Base-by-base conservation (phyloP, 2,113 vertebrate genomes). In the Dicentrarchus labrax region DNA sequence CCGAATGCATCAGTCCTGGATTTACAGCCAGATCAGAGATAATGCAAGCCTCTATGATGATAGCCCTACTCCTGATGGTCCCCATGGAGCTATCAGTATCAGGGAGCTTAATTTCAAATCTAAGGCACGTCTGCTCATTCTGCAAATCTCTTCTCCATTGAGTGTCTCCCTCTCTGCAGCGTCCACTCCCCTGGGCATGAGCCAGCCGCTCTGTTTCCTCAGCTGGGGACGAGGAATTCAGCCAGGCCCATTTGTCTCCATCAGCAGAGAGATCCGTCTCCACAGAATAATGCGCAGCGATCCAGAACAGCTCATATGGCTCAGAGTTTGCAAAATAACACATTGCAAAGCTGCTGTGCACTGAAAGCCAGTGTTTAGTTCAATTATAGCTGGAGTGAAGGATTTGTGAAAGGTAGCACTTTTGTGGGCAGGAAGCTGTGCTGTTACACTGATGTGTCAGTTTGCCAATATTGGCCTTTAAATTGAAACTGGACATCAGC, bases 191-290 rank as follows among this genome's bases (percentile, higher is more conserved):
- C 57, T 53, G 77, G 76, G 75, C 47, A n/a, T 0, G 0, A 57
- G 83, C 67, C 90, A 89, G 72, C 60, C 10, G 19, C 75, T 65
- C 41, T 77, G 71, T 84, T 87, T 82, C 80, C 75, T 82, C 83
- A 86, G 85, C 88, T 77, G 83, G 70, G 69, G 57, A 86, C 1
- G 21, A 45, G 50, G 51, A 86, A 76, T 19, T 50, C 67, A 61
- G 74, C 78, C 73, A 60, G 72, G 74, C 1, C 72, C 77, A 84
- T 90, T 86, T 80, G 77, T 91, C 85, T 87, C 85, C 76, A 84
- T 89, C 75, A 90, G 41, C 54, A 36, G 41, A 60, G 36, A 57
- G 60, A 78, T 73, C 30, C 0, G 22, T 69, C 78, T 67, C 69
- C 60, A 43, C 73, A 87, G 83, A 79, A 47, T 7, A 81, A 76